phyloP scores from a whole-genome alignment of 2,888 invertebrate species.

The Epsilonema sp. region DNA sequence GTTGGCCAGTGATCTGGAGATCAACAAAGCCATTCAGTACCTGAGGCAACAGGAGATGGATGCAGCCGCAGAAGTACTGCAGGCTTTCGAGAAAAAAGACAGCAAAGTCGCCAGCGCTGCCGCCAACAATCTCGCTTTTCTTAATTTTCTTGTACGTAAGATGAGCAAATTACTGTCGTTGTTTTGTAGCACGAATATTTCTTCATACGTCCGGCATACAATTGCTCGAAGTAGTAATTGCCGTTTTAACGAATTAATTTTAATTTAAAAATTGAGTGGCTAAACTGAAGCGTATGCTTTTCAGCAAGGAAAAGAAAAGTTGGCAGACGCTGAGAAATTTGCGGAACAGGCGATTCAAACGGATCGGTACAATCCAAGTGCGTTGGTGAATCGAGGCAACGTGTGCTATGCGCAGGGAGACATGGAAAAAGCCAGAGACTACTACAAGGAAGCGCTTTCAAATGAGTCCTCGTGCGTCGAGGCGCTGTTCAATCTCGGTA shows the following conservation, averaged over 20 bases:
- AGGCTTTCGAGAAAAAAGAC: slow-evolving; percentile 58
- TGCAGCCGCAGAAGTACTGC: slow-evolving; percentile 56
- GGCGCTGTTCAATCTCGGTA: slow-evolving; percentile 59
- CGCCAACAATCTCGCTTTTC: slow-evolving; percentile 61
- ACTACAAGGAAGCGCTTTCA: slow-evolving; percentile 48
- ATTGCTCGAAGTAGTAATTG: too few species aligned
- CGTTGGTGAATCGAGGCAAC: slow-evolving; percentile 64
- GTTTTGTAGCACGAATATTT: too few species aligned
- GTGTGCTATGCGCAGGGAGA: slow-evolving; percentile 50
- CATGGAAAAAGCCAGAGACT: slow-evolving; percentile 48
- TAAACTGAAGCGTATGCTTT: too few species aligned
- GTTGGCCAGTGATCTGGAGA: slow-evolving; percentile 65
- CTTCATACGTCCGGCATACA: too few species aligned
- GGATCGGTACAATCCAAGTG: slow-evolving; percentile 54
- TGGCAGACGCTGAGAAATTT: slow-evolving; percentile 50
- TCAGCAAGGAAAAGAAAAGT: slow-evolving; percentile 54
- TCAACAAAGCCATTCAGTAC: slow-evolving; percentile 68
- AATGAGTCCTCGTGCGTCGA: slow-evolving; percentile 62
- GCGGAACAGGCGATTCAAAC: slow-evolving; percentile 51
- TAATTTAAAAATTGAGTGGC: too few species aligned
- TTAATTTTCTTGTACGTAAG: slow-evolving; percentile 49
- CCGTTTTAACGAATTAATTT: too few species aligned
- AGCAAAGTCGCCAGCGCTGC: slow-evolving; percentile 63
- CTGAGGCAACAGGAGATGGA: slow-evolving; percentile 56
- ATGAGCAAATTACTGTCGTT: neutral